Percentiles rank a stretch among this genome's conserved stretches.
Conservation (phyloP, 2,888 invertebrate genomes). For the Agonopterix heracliana region DNA sequence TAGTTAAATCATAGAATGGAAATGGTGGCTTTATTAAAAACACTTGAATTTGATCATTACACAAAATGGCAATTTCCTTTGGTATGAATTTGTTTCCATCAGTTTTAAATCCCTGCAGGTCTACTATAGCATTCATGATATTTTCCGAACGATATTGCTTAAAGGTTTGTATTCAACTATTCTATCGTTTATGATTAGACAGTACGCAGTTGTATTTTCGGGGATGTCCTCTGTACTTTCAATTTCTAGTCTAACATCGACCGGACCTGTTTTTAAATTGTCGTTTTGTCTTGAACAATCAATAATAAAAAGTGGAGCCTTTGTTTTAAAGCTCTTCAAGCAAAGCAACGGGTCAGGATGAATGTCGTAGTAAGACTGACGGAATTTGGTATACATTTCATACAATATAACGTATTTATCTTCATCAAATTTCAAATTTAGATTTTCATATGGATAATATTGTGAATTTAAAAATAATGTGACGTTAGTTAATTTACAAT, state of each 20-base stretch:
- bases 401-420: neutral
- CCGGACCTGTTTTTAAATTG: neutral
- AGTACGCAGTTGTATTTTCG: too few species aligned
- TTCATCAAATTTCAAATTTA: constrained; percentile 1
- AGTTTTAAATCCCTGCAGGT: neutral
- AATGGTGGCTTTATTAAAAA: neutral
- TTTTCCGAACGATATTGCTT: constrained; percentile 17
- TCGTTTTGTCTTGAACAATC: constrained; percentile 19
- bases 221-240: too few species aligned
- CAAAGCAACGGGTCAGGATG: constrained; percentile 9
- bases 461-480: constrained; percentile 8
- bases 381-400: constrained; percentile 6
- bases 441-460: constrained; percentile 7
- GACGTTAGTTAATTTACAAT: constrained; percentile 5
- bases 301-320: constrained; percentile 23
- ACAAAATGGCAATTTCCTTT: neutral
- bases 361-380: constrained; percentile 10
- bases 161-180: constrained; percentile 22
- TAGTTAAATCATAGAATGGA: neutral
- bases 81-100: constrained; percentile 5
- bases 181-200: constrained; percentile 8
- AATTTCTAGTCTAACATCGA: too few species aligned
- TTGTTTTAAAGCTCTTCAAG: constrained; percentile 16
- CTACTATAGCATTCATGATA: constrained; percentile 9
- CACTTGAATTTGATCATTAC: neutral